Evolutionary conservation across 2,888 invertebrate species (phyloP).

Genomic region (Tryphoninae sp.): DNA sequence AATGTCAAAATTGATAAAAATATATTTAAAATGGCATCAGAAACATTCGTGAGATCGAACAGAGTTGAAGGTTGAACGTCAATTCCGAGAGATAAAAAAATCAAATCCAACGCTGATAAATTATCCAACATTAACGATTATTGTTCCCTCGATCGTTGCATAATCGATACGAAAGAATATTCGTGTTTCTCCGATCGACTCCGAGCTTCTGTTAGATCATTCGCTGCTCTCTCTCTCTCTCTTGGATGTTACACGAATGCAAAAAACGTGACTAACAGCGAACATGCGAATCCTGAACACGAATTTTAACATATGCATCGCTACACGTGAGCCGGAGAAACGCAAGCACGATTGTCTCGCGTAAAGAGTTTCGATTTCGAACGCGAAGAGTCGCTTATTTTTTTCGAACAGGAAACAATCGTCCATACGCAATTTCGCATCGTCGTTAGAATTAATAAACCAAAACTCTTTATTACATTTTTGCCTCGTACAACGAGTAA

Average conservation of each 20-base stretch:
- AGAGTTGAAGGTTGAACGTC: not conserved
- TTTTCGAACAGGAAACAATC: constrained; percentile 18
- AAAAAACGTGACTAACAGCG: constrained; percentile 29
- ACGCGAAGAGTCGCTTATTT: constrained; percentile 17
- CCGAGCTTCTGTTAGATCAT: constrained; percentile 24
- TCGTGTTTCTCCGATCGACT: not conserved
- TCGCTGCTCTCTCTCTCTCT: constrained; percentile 13
- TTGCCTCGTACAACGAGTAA: constrained; percentile 2
- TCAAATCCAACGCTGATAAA: not conserved
- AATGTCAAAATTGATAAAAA: not conserved
- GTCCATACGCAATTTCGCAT: constrained; percentile 32
- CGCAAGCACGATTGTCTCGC: not conserved
- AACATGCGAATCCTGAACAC: constrained; percentile 34
- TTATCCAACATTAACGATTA: constrained; percentile 15
- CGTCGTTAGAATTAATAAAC: constrained; percentile 39
- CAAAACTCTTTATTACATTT: constrained; percentile 20
- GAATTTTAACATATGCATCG: constrained; percentile 31
- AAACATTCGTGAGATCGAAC: constrained; percentile 9
- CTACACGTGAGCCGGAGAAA: not conserved
- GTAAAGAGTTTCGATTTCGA: constrained; percentile 40
- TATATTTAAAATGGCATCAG: constrained; percentile 31
- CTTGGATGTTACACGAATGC: not conserved
- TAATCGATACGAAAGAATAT: constrained; percentile 21
- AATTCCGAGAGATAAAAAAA: not conserved
- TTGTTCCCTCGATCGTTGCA: constrained; percentile 31